These are phyloP conservation scores for Himalopsyche anomala DNA, from an alignment of 2,888 invertebrate genomes.

Conservation along the genomic window DNA sequence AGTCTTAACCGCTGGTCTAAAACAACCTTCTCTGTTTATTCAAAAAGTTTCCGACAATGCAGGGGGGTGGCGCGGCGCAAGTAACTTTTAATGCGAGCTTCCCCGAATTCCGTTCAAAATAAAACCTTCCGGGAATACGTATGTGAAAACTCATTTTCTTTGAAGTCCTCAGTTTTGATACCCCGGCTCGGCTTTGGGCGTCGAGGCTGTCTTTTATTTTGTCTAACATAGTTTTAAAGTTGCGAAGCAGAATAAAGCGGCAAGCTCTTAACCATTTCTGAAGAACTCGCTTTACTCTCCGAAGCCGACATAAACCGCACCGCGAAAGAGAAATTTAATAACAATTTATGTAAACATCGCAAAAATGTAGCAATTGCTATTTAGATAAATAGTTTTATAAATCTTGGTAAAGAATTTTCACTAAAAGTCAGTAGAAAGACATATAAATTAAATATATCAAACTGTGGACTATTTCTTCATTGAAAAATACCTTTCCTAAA, in stretches of 20 bases:
- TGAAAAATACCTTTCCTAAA: too few relatives aligned
- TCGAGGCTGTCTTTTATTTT: conserved; percentile 9
- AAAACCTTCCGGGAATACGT: conserved; percentile 49
- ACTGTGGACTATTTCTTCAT: too few relatives aligned
- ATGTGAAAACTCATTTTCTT: conserved; percentile 64
- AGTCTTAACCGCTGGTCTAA: conserved; percentile 3
- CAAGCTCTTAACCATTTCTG: conserved; percentile 40
- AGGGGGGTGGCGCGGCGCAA: background rate
- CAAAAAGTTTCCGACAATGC: conserved; percentile 37
- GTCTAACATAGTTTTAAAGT: conserved; percentile 49
- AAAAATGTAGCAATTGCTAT: too few relatives aligned
- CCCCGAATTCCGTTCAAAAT: conserved; percentile 19
- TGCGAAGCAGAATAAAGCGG: conserved; percentile 49
- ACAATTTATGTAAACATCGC: conserved; percentile 4
- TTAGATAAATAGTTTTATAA: too few relatives aligned
- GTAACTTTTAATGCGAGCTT: conserved; percentile 35
- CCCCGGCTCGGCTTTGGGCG: conserved; percentile 15
- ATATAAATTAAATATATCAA: too few relatives aligned
- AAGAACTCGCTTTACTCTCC: conserved; percentile 8
- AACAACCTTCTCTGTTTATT: conserved; percentile 29
- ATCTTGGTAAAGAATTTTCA: too few relatives aligned
- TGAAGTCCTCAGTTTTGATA: conserved; percentile 50
- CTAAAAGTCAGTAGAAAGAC: background rate
- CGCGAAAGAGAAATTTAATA: conserved; percentile 15
- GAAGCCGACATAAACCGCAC: conserved; percentile 10